These are phyloP conservation scores for Melipona quadrifasciata DNA, from an alignment of 1,140 invertebrate genomes.

Conservation along the genomic window DNA sequence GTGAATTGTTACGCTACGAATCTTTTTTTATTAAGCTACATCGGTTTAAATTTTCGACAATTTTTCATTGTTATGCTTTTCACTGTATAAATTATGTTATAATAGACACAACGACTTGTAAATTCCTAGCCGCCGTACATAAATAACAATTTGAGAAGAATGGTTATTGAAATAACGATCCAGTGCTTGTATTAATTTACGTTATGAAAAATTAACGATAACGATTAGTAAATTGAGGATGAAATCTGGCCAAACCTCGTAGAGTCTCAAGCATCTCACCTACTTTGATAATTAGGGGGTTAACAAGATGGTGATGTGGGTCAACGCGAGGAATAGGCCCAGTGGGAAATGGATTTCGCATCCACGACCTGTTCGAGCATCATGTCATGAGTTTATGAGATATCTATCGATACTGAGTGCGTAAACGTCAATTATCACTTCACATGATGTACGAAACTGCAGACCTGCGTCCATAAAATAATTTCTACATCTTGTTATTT, in stretches of 20 bases:
- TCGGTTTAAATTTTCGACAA: too few species aligned
- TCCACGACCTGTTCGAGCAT: neutral
- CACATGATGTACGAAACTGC: neutral
- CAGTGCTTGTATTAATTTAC: neutral
- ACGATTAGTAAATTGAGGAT: neutral
- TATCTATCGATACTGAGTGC: neutral
- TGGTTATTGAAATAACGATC: neutral
- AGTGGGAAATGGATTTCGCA: neutral
- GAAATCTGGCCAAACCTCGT: neutral
- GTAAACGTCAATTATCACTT: neutral
- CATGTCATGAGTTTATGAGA: neutral
- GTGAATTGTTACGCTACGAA: too few species aligned
- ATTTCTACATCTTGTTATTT: neutral
- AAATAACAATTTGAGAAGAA: too few species aligned
- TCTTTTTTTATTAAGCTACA: too few species aligned
- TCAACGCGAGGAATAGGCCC: neutral
- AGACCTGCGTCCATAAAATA: neutral
- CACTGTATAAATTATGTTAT: too few species aligned
- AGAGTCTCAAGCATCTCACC: neutral
- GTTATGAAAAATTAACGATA: neutral
- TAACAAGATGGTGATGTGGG: neutral
- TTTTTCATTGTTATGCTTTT: too few species aligned
- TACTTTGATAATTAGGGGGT: neutral
- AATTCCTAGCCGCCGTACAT: too few species aligned
- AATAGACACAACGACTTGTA: too few species aligned